Evolutionary conservation across 2,888 invertebrate genomes (phyloP).

Genomic region (Stegophylla sp.): DNA sequence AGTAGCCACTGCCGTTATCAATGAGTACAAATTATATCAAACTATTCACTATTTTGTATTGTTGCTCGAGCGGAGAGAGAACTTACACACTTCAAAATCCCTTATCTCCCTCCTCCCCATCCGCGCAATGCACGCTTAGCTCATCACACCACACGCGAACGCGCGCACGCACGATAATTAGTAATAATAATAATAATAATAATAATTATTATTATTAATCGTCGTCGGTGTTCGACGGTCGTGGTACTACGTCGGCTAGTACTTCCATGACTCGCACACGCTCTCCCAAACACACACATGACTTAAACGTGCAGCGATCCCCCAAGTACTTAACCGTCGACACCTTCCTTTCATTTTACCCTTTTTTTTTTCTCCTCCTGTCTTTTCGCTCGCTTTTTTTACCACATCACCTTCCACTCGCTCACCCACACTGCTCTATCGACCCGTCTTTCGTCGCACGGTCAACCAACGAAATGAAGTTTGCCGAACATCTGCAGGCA

Average conservation of each 20-base stretch:
- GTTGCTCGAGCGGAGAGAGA: too few relatives aligned
- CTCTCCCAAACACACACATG: not conserved
- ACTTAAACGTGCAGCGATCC: not conserved
- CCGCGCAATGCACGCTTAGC: too few relatives aligned
- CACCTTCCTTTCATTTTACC: not conserved
- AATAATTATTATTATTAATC: too few relatives aligned
- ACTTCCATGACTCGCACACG: not conserved
- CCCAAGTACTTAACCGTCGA: not conserved
- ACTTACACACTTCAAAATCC: too few relatives aligned
- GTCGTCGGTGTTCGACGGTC: not conserved
- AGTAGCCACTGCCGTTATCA: too few relatives aligned
- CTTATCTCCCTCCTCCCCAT: too few relatives aligned
- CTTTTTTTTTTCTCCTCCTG: not conserved
- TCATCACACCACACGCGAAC: too few relatives aligned
- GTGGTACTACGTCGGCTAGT: conserved; percentile 5
- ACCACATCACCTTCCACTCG: not conserved
- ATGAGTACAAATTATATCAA: too few relatives aligned
- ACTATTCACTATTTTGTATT: too few relatives aligned
- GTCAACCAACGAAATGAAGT: conserved; percentile 83
- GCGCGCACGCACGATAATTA: too few relatives aligned
- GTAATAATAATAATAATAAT: too few relatives aligned
- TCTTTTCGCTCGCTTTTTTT: not conserved
- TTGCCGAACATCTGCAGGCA: conserved; percentile 84
- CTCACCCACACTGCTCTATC: not conserved
- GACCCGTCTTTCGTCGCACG: not conserved